phyloP scores from a whole-genome alignment of 2,888 invertebrate species.

The Pristionchus entomophagus region DNA sequence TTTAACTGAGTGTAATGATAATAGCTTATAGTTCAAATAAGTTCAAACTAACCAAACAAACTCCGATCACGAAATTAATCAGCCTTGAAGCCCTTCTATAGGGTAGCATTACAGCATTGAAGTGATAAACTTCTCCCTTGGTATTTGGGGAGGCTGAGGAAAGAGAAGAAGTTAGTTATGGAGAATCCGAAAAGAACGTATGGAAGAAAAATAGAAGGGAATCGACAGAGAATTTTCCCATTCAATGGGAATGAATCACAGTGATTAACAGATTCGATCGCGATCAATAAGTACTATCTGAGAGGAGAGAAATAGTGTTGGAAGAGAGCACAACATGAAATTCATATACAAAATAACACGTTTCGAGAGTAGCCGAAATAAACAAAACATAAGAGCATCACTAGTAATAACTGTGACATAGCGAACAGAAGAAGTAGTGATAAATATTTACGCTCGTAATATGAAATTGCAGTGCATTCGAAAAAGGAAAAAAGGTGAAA shows the following conservation, averaged over 20 bases:
- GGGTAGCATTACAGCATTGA: constrained; percentile 40
- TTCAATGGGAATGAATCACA: neutral
- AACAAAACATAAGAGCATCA: neutral
- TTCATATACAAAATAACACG: neutral
- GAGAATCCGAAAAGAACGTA: neutral
- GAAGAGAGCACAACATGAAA: too few species aligned
- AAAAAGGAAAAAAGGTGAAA: neutral
- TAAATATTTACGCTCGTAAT: too few species aligned
- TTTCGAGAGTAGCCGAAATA: neutral
- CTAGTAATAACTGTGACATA: neutral
- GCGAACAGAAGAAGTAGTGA: neutral
- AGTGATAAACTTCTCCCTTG: constrained; percentile 23
- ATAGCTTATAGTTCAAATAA: too few species aligned
- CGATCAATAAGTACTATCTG: too few species aligned
- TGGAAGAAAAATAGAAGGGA: neutral
- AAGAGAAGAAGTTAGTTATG: neutral
- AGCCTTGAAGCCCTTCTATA: constrained; percentile 35
- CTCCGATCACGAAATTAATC: constrained; percentile 30
- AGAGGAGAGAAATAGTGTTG: too few species aligned
- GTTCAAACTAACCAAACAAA: constrained; percentile 9
- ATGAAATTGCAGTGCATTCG: too few species aligned
- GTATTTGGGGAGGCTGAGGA: neutral
- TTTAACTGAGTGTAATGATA: too few species aligned
- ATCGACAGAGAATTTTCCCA: neutral
- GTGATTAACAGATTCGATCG: neutral